These are phyloP conservation scores for Dryas iulia DNA, from an alignment of 1,140 invertebrate genomes.

Conservation along the genomic window DNA sequence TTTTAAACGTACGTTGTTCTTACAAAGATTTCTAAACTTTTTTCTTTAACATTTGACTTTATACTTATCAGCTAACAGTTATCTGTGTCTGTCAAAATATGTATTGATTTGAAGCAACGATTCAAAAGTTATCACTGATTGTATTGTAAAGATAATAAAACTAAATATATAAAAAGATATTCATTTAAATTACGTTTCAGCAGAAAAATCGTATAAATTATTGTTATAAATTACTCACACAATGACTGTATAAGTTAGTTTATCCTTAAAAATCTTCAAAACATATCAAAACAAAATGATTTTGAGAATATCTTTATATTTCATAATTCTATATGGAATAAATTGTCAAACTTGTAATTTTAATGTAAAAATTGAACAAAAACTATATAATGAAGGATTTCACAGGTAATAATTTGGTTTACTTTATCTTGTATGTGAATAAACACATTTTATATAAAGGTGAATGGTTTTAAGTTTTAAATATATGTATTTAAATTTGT, in stretches of 20 bases:
- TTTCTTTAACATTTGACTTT: background rate
- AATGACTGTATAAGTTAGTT: too few relatives aligned
- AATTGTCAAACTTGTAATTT: conserved; percentile 48
- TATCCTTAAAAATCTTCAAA: too few relatives aligned
- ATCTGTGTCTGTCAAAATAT: background rate
- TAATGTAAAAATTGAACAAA: conserved; percentile 51
- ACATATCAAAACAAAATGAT: background rate
- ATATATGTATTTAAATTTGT: too few relatives aligned
- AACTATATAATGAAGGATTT: conserved; percentile 56
- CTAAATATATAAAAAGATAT: background rate
- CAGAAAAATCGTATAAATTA: too few relatives aligned
- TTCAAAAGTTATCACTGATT: background rate
- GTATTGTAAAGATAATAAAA: background rate
- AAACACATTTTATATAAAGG: background rate
- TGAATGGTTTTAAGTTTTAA: too few relatives aligned
- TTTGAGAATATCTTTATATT: background rate
- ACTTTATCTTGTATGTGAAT: too few relatives aligned
- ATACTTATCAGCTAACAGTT: too few relatives aligned
- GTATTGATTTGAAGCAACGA: background rate
- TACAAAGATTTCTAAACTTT: background rate
- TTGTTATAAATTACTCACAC: background rate
- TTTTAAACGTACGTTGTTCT: too few relatives aligned
- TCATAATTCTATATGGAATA: background rate
- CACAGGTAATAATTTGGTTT: conserved; percentile 59
- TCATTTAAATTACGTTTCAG: too few relatives aligned